A percentile compares a stretch with the other conserved stretches of the same genome.
phyloP scores from a whole-genome alignment of 2,888 invertebrate species.

The Elmis aenea region DNA sequence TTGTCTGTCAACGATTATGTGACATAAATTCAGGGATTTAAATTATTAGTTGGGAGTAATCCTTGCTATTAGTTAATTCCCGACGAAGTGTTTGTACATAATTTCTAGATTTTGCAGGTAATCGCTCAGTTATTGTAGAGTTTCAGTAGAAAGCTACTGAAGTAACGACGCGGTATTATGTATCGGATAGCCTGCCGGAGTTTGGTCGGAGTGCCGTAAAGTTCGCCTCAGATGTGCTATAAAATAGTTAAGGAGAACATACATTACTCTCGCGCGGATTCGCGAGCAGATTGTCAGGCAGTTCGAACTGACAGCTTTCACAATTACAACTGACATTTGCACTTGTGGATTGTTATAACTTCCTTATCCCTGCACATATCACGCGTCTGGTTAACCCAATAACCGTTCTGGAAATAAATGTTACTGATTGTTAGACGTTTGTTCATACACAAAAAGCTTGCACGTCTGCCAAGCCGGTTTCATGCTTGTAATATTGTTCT shows the following conservation, averaged over 20 bases:
- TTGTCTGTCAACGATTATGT: no score
- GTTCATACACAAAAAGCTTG: slow-evolving; percentile 11
- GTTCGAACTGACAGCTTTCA: slow-evolving; percentile 14
- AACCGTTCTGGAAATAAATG: slow-evolving; percentile 6
- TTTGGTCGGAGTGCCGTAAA: slow-evolving; percentile 19
- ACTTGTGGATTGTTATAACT: slow-evolving; percentile 12
- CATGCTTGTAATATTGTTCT: slow-evolving; percentile 12
- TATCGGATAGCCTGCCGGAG: slow-evolving; percentile 17
- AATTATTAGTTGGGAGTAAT: no score
- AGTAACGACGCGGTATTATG: slow-evolving; percentile 15
- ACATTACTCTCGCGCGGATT: slow-evolving; percentile 20
- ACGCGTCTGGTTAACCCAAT: slow-evolving; percentile 8
- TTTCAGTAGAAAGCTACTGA: slow-evolving; percentile 14
- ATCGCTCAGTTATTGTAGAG: slow-evolving; percentile 17
- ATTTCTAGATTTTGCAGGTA: slow-evolving; percentile 12
- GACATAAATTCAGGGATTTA: no score
- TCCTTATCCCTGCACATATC: slow-evolving; percentile 9
- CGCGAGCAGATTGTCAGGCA: slow-evolving; percentile 17
- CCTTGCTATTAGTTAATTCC: no score
- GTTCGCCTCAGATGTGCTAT: slow-evolving; percentile 22
- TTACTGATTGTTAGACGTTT: slow-evolving; percentile 5
- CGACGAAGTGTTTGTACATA: no score
- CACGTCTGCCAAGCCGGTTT: slow-evolving; percentile 7
- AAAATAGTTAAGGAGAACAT: slow-evolving; percentile 22
- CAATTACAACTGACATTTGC: slow-evolving; percentile 16